These are phyloP conservation scores for Synanthedon tipuliformis DNA, from an alignment of 2,888 invertebrate species.

Conservation along the genomic window DNA sequence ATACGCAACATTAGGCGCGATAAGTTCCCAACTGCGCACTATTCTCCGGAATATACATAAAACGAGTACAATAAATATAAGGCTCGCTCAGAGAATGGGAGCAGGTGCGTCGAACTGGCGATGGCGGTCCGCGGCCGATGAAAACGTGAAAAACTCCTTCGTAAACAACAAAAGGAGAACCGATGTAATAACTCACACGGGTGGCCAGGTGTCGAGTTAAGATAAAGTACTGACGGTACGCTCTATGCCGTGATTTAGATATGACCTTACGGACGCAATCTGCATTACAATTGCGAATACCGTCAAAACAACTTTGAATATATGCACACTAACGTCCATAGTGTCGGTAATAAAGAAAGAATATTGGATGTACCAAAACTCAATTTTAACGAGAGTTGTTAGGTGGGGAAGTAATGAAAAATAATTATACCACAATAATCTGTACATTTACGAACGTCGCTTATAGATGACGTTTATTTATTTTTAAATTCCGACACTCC, in stretches of 20 bases:
- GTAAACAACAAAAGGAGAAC: conserved; percentile 58
- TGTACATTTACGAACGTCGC: too few relatives aligned
- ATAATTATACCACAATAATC: too few relatives aligned
- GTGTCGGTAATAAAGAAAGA: too few relatives aligned
- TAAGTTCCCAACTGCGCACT: conserved; percentile 52
- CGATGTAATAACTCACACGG: conserved; percentile 42
- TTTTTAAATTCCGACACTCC: too few relatives aligned
- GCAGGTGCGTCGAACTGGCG: conserved; percentile 55
- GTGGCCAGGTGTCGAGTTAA: conserved; percentile 54
- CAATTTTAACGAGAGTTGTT: too few relatives aligned
- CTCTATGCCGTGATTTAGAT: conserved; percentile 61
- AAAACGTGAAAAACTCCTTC: conserved; percentile 61
- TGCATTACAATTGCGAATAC: conserved; percentile 28
- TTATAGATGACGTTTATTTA: too few relatives aligned
- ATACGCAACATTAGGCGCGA: conserved; percentile 51
- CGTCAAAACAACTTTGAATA: too few relatives aligned
- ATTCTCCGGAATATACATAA: conserved; percentile 37
- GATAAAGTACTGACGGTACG: conserved; percentile 59
- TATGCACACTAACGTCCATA: too few relatives aligned
- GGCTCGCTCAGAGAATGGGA: conserved; percentile 15
- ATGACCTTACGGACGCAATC: conserved; percentile 61
- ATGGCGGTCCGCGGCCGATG: conserved; percentile 36
- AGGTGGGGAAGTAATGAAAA: too few relatives aligned
- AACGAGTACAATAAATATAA: conserved; percentile 27
- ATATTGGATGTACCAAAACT: too few relatives aligned